Evolutionary conservation across 2,888 invertebrate genomes (phyloP), one percentile per base, ranked within the genome.

Genomic region (Leucophenga maculata): DNA sequence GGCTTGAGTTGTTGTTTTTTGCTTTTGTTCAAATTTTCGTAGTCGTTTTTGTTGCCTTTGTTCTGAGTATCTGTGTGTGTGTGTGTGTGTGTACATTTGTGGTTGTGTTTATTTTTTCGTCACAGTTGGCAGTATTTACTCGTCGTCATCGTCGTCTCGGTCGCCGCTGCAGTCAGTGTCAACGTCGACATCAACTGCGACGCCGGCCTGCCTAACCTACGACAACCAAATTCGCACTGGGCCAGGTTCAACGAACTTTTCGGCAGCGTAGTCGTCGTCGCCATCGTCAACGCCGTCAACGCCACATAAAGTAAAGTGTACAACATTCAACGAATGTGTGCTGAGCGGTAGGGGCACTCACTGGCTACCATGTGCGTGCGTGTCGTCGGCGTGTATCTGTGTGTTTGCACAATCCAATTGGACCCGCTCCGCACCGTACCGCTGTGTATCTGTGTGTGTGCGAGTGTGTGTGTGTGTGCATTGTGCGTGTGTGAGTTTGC

Each of bases 191-290:
- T 39, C 60, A 60, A 13, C 67, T 22, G 64, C 50, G 60, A 9
- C 72, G 81, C 75, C 79, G 64, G 74, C 79, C 75, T 82, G 84
- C 46, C 80, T 81, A 81, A 81, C 80, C 80, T 81, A 81, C 64
- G 68, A 68, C 75, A 72, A 70, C 73, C 80, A 80, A 81, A 81
- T 64, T 64, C 48, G 62, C 62, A 64, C 48, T 64, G 48, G 62
- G 62, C 22, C 46, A 64, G 80, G 80, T 81, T 64, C 62, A 81
- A 74, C 82, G 80, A 80, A 80, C 80, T 80, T 80, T 80, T 80
- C 83, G 80, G 83, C 80, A 82, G 59, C 75, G 74, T 57, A 52
- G 71, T 67, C 69, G 72, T 68, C 67, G 32, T 48, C 67, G 50
- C 32, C 59, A 31, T 18, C 20, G 44, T 9, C 59, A 16, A 4